Base-by-base conservation (phyloP, 2,113 vertebrate genomes). In the Stegostoma tigrinum region DNA sequence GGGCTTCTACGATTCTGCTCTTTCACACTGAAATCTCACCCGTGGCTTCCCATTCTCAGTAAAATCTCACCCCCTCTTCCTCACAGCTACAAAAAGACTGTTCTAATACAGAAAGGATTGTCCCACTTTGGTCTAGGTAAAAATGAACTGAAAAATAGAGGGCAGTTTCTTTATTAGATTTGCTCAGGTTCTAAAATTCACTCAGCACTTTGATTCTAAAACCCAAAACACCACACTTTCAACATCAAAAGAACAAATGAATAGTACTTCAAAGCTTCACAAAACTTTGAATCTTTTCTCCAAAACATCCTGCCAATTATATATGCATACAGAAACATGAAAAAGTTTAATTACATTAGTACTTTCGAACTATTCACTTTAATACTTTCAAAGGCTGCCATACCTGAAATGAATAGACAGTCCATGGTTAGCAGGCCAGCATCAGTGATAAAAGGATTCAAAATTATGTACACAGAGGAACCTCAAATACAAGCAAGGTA, bases 231-330 rank as follows among this genome's bases (percentile, higher is more conserved):
- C 89, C 89, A 93, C 34, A 93, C 89, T 93, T 93, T 6, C 34
- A 66, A 93, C 89, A 67, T 93, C 61, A 93, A 67, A 93, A 93
- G 89, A 93, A 66, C 61, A 38, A 67, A 93, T 21, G 1, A 93
- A 61, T 42, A 93, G 67, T 8, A 93, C 89, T 93, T 93, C 89
- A 67, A 93, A 93, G 89, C 7, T n/a, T 93, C n/a, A 66, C 8
- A 93, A 66, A 93, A 93, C 89, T 67, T 93, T 93, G 89, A 93
- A 93, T 66, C 67, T 93, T 66, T 93, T 61, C 89, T 93, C 89
- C 89, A 93, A 93, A 93, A 93, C 61, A 66, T 93, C 89, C 89
- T 93, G 89, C 5, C 52, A 17, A 93, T 93, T 93, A 93, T 66
- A 93, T 93, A 42, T 93, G 61, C 34, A 61, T 14, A 91, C 34